Evolutionary conservation across 2,797 vertebrate genomes (phyloP), one percentile per base, ranked within the genome.

Genomic region (Sciurus vulgaris): DNA sequence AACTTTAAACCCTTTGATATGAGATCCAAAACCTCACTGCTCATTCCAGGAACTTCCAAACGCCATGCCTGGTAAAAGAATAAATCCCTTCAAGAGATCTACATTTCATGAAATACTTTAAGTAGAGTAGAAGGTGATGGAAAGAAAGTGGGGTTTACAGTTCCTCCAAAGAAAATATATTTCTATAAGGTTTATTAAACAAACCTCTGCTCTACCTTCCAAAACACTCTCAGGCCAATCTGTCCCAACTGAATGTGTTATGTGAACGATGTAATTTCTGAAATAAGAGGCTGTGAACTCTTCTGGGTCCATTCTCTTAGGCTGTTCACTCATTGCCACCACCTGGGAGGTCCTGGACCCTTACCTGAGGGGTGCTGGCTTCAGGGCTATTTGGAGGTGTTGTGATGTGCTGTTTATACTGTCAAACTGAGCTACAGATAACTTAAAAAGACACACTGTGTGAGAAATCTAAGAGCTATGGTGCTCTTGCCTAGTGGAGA

Each of bases 1-100:
- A 98, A 98, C 98, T 98, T 97, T 97, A 98, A 99, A 98, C 97
- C 97, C 98, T 98, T 99, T 98, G 98, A 98, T 99, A 98, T 98
- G 97, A 98, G 98, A 99, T 98, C 97, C 97, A 98, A 98, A 98
- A 97, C 97, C 97, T 97, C 96, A 94, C 67, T 35, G 24, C 95
- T 98, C 98, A 97, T 74, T 96, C 93, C 96, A 97, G 91, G 95
- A 98, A 97, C 95, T 95, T 97, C 94, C 97, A 97, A 98, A 96
- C 91, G 96, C 93, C 90, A 69, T 24, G 89, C 89, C 98, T 98
- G 97, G 97, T 96, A 97, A 97, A 98, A 98, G 84, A 98, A 96
- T 96, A 98, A 98, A 97, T 91, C 94, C 88, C 95, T 97, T 97
- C 77, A 94, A 98, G 95, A 97, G 89, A 93, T 78, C 95, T 56